phyloP scores from a whole-genome alignment of 2,113 vertebrate species.

The Oophaga pumilio region DNA sequence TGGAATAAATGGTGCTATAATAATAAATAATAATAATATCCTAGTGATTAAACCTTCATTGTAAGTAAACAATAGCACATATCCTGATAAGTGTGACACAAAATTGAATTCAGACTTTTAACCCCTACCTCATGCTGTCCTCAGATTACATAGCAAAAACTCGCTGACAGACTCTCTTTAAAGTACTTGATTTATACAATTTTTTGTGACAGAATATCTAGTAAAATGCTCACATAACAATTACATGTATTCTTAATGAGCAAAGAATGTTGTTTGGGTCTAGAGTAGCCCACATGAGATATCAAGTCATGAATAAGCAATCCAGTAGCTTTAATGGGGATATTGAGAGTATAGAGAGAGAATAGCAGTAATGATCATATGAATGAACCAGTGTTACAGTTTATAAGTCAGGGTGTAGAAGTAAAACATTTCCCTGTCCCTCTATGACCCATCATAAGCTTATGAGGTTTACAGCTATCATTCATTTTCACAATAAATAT shows the following conservation, averaged over 20 bases:
- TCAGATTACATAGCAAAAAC: too few species aligned
- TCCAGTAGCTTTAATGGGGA: not conserved
- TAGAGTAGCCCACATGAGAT: not conserved
- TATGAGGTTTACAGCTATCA: not conserved
- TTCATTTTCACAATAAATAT: not conserved
- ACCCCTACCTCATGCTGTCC: too few species aligned
- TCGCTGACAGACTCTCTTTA: too few species aligned
- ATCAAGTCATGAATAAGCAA: not conserved
- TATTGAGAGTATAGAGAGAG: not conserved
- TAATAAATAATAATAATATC: too few species aligned
- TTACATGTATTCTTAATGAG: not conserved
- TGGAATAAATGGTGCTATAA: too few species aligned
- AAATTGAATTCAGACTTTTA: too few species aligned
- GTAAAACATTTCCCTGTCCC: not conserved
- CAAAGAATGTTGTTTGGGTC: not conserved
- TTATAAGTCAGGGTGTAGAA: not conserved
- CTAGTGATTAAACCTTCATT: too few species aligned
- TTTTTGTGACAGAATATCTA: too few species aligned
- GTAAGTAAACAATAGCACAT: too few species aligned
- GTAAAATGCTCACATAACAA: not conserved
- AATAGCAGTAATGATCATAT: not conserved
- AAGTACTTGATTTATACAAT: too few species aligned
- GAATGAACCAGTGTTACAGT: not conserved
- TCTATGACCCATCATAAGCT: not conserved
- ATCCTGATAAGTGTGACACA: too few species aligned